Percentiles rank a stretch among this genome's conserved stretches.
These are phyloP conservation scores for Ciconia stormi DNA, from an alignment of 2,113 vertebrate species.

Conservation along the genomic window DNA sequence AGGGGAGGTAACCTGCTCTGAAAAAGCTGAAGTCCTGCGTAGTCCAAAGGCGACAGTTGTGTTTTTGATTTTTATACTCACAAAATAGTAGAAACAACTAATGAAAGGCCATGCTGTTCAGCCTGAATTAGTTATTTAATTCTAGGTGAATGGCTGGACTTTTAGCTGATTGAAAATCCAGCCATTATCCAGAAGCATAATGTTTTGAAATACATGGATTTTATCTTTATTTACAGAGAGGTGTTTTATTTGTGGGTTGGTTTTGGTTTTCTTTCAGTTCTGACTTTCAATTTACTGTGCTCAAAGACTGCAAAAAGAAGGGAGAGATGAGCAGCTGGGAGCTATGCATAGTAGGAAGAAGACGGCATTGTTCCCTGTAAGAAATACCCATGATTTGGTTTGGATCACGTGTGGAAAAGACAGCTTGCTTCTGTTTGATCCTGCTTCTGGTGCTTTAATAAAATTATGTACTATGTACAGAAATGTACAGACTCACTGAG, in stretches of 20 bases:
- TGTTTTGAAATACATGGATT: neutral
- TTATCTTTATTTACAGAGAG: neutral
- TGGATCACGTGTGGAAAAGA: neutral
- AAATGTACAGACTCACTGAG: neutral
- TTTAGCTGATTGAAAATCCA: neutral
- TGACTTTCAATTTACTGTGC: neutral
- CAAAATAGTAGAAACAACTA: neutral
- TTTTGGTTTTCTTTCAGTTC: neutral
- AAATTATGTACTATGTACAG: neutral
- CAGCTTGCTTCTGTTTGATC: rapidly evolving
- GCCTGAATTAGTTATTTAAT: neutral
- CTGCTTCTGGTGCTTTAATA: neutral
- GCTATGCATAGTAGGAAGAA: neutral
- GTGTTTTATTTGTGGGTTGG: neutral
- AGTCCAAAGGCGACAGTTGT: neutral
- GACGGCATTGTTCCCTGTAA: neutral
- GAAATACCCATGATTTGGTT: neutral
- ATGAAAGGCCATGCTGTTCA: neutral
- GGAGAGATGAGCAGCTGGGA: neutral
- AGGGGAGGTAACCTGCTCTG: neutral
- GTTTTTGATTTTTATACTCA: neutral
- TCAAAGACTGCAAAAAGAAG: neutral
- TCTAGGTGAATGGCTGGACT: neutral
- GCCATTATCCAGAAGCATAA: neutral
- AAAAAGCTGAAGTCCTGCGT: neutral